Evolutionary conservation across 1,140 invertebrate genomes (phyloP).

Genomic region (Drosophila auraria): DNA sequence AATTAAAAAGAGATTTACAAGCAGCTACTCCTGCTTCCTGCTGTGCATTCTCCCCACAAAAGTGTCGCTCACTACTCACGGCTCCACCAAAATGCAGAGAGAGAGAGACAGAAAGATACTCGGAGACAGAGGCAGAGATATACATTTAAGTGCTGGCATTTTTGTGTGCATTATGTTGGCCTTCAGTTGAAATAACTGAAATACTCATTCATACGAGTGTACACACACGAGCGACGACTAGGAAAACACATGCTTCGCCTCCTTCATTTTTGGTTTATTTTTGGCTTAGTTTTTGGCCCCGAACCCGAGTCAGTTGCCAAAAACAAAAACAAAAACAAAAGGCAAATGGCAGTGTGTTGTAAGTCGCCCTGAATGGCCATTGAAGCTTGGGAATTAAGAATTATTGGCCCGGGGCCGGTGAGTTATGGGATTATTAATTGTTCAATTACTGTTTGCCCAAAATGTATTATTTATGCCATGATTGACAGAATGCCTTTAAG

Average conservation of each 20-base stretch:
- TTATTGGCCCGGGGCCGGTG: neutral
- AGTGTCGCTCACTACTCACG: constrained; percentile 49
- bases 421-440: constrained; percentile 15
- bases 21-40: constrained; percentile 33
- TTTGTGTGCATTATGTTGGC: constrained; percentile 46
- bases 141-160: constrained; percentile 38
- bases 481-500: neutral
- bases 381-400: constrained; percentile 3
- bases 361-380: constrained; percentile 2
- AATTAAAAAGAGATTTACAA: constrained; percentile 83
- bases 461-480: constrained; percentile 4
- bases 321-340: neutral
- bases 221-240: neutral
- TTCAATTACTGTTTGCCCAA: constrained; percentile 7
- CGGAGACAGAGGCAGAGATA: neutral
- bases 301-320: constrained; percentile 3
- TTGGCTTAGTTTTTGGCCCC: constrained; percentile 17
- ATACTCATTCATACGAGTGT: constrained; percentile 15
- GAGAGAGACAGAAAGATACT: neutral
- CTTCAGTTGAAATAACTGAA: constrained; percentile 42
- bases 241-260: neutral
- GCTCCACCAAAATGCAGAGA: constrained; percentile 1
- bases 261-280: constrained; percentile 22
- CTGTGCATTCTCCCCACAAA: constrained; percentile 17
- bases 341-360: neutral